Evolutionary conservation across 2,888 invertebrate species (phyloP).

Genomic region (Drosophila neonasuta): DNA sequence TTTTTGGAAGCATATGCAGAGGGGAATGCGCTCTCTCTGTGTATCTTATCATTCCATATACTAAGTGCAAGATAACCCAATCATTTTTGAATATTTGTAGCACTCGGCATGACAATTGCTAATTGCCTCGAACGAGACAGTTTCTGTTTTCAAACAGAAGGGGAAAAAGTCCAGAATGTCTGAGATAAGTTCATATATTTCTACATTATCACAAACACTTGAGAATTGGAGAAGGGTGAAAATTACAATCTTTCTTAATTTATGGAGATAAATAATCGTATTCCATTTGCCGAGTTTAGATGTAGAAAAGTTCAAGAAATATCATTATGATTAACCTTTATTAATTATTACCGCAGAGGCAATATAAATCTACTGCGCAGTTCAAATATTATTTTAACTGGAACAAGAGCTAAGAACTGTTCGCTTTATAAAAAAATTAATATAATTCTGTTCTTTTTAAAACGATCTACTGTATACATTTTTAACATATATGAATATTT

Average conservation of each 20-base stretch:
- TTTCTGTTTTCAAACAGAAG: not conserved
- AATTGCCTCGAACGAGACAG: conserved; percentile 3
- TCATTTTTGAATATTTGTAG: conserved; percentile 9
- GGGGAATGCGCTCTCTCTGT: conserved; percentile 7
- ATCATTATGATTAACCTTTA: not conserved
- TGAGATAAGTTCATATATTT: conserved; percentile 8
- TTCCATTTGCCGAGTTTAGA: not conserved
- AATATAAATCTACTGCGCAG: conserved; percentile 2
- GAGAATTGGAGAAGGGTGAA: not conserved
- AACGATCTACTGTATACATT: too few relatives aligned
- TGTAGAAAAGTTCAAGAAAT: not conserved
- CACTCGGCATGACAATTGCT: conserved; percentile 3
- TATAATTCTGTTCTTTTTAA: too few relatives aligned
- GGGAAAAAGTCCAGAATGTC: conserved; percentile 11
- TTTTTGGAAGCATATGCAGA: not conserved
- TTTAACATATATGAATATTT: too few relatives aligned
- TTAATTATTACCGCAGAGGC: not conserved
- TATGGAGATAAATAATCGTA: not conserved
- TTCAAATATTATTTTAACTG: not conserved
- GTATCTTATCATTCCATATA: conserved; percentile 35
- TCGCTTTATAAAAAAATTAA: too few relatives aligned
- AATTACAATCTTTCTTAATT: not conserved
- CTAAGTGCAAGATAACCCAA: conserved; percentile 25
- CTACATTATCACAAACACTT: not conserved
- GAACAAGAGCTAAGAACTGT: too few relatives aligned